These are phyloP conservation scores for Chrysopa pallens DNA, from an alignment of 1,140 invertebrate species.

Conservation along the genomic window DNA sequence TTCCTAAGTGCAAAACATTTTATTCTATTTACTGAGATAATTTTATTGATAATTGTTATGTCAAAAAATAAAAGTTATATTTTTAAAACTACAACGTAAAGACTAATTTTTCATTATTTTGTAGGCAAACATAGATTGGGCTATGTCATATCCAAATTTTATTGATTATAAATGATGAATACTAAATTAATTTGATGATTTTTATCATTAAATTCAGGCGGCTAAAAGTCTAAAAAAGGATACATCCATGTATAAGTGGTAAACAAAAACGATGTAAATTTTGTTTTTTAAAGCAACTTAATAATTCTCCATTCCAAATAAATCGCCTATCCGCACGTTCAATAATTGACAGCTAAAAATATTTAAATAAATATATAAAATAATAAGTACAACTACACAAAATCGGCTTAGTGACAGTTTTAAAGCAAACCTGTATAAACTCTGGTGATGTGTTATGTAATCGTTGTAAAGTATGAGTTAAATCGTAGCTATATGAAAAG, in stretches of 20 bases:
- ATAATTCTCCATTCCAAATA: constrained; percentile 79
- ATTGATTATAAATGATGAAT: too few relatives aligned
- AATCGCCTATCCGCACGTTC: constrained; percentile 73
- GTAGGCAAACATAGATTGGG: too few relatives aligned
- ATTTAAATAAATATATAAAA: constrained; percentile 6
- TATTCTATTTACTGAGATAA: too few relatives aligned
- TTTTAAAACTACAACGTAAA: too few relatives aligned
- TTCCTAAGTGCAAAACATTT: too few relatives aligned
- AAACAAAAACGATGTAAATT: constrained; percentile 65
- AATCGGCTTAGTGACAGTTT: neutral
- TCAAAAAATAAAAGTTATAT: too few relatives aligned
- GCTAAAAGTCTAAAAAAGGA: constrained; percentile 33
- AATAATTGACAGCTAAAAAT: constrained; percentile 40
- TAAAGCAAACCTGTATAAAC: constrained; percentile 44
- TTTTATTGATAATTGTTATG: too few relatives aligned
- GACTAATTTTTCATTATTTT: too few relatives aligned
- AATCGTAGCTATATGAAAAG: constrained; percentile 49
- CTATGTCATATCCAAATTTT: too few relatives aligned
- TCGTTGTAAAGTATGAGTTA: constrained; percentile 82
- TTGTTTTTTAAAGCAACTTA: constrained; percentile 44
- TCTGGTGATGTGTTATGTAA: constrained; percentile 75
- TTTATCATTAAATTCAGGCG: too few relatives aligned
- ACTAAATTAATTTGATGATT: too few relatives aligned
- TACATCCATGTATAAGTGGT: constrained; percentile 80
- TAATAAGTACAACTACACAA: neutral